Evolutionary conservation across 2,113 vertebrate genomes (phyloP), one percentile per base, ranked within the genome.

Genomic region (Tricholaema leucomelas): DNA sequence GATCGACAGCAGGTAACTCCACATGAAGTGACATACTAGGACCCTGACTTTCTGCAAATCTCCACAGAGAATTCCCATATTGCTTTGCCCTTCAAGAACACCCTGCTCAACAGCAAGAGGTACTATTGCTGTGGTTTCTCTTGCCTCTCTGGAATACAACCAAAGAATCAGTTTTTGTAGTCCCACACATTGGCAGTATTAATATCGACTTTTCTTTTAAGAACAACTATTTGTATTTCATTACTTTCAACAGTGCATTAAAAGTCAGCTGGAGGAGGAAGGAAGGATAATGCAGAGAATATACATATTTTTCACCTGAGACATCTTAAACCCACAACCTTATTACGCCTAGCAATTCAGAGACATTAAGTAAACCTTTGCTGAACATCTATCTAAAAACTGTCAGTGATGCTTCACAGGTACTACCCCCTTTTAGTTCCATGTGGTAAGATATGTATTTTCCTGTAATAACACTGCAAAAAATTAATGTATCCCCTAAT

Each of bases 291-390:
- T 44, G 28, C 55, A 61, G 18, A 76, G 73, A 23, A 81, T 66
- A 59, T 46, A 56, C 24, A n/a, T 46, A 61, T 71, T 82, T 92
- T 91, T 93, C 42, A 80, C 52, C 74, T 38, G 52, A 91, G 56
- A 85, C 56, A 50, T 8, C 46, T 85, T 87, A 90, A 85, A 85
- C 40, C 61, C 72, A 93, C 81, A 78, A 59, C n/a, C 31, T 59
- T 81, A 91, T 86, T 94, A 86, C 19, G 33, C 64, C 76, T 91
- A 74, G 76, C 31, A 70, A 76, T 91, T 74, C 87, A 72, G 81
- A 91, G 87, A 87, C 48, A 78, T 87, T 88, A 91, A 85, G 42
- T 42, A 81, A 96, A 77, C 70, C 84, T 81, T 74, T 88, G 63
- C 9, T 52, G 42, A 76, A 91, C 31, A 91, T 91, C 64, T 83